These are phyloP conservation scores for Archivesica marissinica DNA, from an alignment of 1,140 invertebrate genomes.

Conservation along the genomic window DNA sequence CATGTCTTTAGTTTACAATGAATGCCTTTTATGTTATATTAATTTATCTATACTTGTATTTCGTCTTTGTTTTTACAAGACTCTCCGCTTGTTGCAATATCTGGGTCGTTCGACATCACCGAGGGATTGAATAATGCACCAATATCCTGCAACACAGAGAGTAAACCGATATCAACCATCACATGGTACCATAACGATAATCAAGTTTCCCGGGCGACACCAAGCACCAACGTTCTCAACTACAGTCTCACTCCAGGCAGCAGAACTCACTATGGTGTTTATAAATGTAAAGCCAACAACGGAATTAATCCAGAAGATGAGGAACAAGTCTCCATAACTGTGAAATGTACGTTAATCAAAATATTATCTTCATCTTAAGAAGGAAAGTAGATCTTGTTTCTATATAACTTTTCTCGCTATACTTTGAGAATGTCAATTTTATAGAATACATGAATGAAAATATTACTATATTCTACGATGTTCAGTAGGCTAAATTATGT, in stretches of 20 bases:
- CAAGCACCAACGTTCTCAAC: neutral
- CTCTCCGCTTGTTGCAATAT: neutral
- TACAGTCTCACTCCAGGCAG: neutral
- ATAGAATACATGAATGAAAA: neutral
- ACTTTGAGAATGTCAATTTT: neutral
- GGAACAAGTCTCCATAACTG: neutral
- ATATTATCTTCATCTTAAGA: neutral
- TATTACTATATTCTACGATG: neutral
- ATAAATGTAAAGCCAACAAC: slow-evolving; percentile 8
- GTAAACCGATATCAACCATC: neutral
- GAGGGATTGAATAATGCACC: neutral
- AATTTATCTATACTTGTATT: too few relatives aligned
- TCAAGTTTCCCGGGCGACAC: neutral
- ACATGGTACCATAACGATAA: neutral
- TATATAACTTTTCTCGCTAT: neutral
- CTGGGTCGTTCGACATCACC: neutral
- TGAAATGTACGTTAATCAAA: neutral
- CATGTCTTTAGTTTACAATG: too few relatives aligned
- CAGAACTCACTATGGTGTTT: neutral
- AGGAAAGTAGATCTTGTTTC: neutral
- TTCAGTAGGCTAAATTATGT: neutral
- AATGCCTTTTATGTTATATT: too few relatives aligned
- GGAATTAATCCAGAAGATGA: neutral
- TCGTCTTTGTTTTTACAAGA: too few relatives aligned
- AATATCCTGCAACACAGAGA: neutral